These are phyloP conservation scores for Alentia gelatinosa DNA, from an alignment of 2,888 invertebrate species.

Conservation along the genomic window DNA sequence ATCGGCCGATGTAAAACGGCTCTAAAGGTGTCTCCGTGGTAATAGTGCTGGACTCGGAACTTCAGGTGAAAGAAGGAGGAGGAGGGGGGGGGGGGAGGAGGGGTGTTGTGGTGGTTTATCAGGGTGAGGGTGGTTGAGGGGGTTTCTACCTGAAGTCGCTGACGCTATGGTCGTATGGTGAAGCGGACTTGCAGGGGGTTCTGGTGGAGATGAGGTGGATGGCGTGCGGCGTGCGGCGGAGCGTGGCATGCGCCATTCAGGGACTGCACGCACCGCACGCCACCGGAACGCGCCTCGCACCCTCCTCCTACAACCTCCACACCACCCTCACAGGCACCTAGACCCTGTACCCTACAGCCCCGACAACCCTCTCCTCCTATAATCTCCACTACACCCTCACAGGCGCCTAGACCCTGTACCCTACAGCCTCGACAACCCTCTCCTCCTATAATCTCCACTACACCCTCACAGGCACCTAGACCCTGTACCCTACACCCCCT, in stretches of 20 bases:
- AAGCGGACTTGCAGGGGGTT: not conserved
- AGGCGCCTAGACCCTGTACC: no score
- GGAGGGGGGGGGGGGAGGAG: not conserved
- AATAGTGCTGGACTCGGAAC: not conserved
- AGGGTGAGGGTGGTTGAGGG: not conserved
- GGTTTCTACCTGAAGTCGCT: not conserved
- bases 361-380: no score
- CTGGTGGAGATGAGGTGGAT: not conserved
- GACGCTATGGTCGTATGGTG: not conserved
- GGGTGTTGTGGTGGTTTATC: not conserved
- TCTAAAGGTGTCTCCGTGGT: no score
- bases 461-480: not conserved
- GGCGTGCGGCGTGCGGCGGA: not conserved
- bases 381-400: no score
- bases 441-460: not conserved
- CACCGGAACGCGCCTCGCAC: no score
- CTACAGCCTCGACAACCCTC: not conserved
- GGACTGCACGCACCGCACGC: not conserved
- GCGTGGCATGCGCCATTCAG: conserved; percentile 17
- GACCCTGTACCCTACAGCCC: no score
- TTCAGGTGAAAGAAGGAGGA: not conserved
- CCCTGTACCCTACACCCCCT: not conserved
- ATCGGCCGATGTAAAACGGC: no score
- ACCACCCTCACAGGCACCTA: no score
- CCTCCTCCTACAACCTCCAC: no score